Evolutionary conservation across 2,113 vertebrate genomes (phyloP), one percentile per base, ranked within the genome.

Genomic region (Eleginops maclovinus): DNA sequence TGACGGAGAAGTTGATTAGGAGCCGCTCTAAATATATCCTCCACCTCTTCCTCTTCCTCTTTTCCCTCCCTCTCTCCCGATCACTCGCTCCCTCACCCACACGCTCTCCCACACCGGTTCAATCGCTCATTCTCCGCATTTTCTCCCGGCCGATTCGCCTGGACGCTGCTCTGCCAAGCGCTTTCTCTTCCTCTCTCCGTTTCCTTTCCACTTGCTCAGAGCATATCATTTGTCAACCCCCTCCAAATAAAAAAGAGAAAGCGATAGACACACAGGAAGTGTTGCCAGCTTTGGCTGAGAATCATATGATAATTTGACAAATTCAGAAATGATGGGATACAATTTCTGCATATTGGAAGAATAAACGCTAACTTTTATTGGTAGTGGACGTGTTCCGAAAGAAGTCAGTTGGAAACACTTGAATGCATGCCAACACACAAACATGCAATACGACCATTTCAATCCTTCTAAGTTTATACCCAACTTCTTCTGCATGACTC

Each of bases 1-100:
- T 82, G 93, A 88, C 86, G 87, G 84, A 91, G 87, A 91, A 93
- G 91, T 94, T 94, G 93, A 93, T 93, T 93, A 94, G 92, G 78
- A 84, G 86, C 91, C 58, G 89, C 92, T 94, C 90, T 93, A 94
- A 92, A 94, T 94, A 89, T 93, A 94, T 89, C 92, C 88, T 79
- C 88, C 80, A 54, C 86, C 88, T 84, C 80, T 77, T 88, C 82
- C 71, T 73, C 79, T 65, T 63, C 86, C 55, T 58, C 73, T 26
- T 69, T 73, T 74, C 62, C 62, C 84, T 50, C 53, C 72, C n/a
- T 22, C 12, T 49, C 76, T 4, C 24, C 50, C 63, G 0, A 49
- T 61, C 55, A 1, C 70, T 75, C 53, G 19, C 85, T 84, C 68
- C 69, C 64, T 82, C 89, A 59, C 88, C 68, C 85, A 74, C 85